Evolutionary conservation across 2,113 vertebrate species (phyloP).

Genomic region (Ochotona princeps): DNA sequence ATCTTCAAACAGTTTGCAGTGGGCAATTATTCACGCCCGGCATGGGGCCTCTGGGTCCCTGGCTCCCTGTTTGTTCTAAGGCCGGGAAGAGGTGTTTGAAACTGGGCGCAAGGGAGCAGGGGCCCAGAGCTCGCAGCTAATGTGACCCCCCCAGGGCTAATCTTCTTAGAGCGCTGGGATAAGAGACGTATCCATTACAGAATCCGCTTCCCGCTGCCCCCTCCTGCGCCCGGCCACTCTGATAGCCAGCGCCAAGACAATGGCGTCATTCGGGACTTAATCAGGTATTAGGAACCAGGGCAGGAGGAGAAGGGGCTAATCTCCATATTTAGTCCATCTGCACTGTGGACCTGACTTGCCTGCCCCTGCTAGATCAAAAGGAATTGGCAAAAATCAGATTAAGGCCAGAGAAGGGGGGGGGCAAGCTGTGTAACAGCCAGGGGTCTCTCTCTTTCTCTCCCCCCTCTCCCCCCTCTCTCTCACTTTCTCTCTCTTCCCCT

Average conservation of each 20-base stretch:
- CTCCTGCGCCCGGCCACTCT: conserved; percentile 91
- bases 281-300: conserved; percentile 98
- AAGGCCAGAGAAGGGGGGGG: conserved; percentile 87
- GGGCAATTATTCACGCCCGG: conserved; percentile 91
- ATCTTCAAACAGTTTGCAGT: conserved; percentile 89
- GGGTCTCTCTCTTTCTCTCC: conserved; percentile 71
- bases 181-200: conserved; percentile 99
- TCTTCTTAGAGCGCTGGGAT: conserved; percentile 98
- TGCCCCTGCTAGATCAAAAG: conserved; percentile 95
- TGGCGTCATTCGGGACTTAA: conserved; percentile 94
- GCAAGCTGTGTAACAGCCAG: conserved; percentile 87
- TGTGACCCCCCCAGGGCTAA: conserved; percentile 98
- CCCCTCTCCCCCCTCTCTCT: too few relatives aligned
- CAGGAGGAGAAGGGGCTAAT: conserved; percentile 95
- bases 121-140: conserved; percentile 96
- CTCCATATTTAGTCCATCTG: conserved; percentile 99
- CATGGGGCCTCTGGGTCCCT: conserved; percentile 87
- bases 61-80: conserved; percentile 91
- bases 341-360: conserved; percentile 91
- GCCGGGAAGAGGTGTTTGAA: conserved; percentile 91
- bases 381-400: conserved; percentile 96
- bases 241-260: conserved; percentile 95
- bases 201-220: conserved; percentile 96
- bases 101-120: conserved; percentile 91
- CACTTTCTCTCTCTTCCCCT: too few relatives aligned